Conservation (phyloP, 2,888 invertebrate species). For the Philonicus albiceps region DNA sequence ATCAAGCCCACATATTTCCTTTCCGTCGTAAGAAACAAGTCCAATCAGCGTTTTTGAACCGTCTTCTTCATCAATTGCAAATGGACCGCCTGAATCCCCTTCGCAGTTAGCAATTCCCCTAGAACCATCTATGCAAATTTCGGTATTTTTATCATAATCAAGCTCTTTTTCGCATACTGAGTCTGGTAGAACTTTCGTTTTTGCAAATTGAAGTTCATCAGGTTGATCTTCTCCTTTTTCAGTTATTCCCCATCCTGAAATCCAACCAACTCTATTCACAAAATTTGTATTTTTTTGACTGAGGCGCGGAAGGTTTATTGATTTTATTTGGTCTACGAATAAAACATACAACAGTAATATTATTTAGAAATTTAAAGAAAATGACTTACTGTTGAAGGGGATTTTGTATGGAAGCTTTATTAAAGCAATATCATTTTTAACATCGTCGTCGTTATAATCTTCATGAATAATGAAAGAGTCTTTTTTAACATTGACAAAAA, state of each 20-base stretch:
- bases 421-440: background rate
- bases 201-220: background rate
- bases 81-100: background rate
- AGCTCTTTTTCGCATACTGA: background rate
- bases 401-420: background rate
- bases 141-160: background rate
- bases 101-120: background rate
- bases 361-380: background rate
- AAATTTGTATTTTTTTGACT: background rate
- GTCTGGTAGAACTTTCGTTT: background rate
- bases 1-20: background rate
- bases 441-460: background rate
- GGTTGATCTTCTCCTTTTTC: background rate
- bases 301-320: background rate
- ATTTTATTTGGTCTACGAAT: background rate
- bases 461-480: background rate
- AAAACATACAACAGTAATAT: background rate
- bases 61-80: background rate
- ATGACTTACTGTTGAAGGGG: background rate
- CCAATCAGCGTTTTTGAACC: background rate
- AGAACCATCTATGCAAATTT: background rate
- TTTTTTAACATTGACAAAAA: background rate
- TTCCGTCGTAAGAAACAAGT: background rate
- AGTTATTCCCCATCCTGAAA: background rate
- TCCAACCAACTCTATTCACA: background rate